Conservation (phyloP, 2,797 vertebrate species). For the Ambastaia sidthimunki region DNA sequence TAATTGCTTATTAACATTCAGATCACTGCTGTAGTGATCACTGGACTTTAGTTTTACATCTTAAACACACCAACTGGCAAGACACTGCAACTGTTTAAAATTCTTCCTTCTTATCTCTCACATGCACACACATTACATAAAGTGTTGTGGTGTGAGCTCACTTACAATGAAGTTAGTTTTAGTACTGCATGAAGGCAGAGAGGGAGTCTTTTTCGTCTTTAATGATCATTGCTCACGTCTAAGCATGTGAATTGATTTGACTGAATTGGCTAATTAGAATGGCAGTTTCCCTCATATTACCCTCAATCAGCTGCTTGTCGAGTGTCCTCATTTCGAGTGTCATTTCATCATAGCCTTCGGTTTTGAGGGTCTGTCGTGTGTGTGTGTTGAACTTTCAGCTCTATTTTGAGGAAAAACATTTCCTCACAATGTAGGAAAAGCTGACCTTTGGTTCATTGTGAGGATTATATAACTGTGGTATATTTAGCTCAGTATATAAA, state of each 20-base stretch:
- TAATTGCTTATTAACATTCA: not conserved
- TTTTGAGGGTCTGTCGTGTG: not conserved
- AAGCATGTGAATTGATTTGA: slow-evolving; percentile 18
- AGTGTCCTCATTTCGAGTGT: not conserved
- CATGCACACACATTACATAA: not conserved
- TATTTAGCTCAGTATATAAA: not conserved
- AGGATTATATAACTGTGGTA: not conserved
- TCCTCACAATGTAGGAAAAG: not conserved
- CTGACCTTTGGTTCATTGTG: not conserved
- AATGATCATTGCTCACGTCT: slow-evolving; percentile 10
- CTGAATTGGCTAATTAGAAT: not conserved
- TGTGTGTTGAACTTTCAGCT: not conserved
- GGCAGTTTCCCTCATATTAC: not conserved
- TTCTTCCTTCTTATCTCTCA: not conserved
- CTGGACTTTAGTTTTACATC: slow-evolving; percentile 9
- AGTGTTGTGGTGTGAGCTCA: too few relatives aligned
- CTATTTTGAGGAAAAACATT: not conserved
- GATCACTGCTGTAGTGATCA: not conserved
- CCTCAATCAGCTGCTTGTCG: not conserved
- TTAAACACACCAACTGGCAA: slow-evolving; percentile 2
- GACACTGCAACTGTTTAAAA: slow-evolving; percentile 4
- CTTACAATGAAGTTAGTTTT: too few relatives aligned
- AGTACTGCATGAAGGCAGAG: too few relatives aligned
- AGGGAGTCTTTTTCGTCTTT: not conserved
- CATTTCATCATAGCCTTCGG: not conserved